Conservation (phyloP, 37 sponge, comb jelly and placozoan species). For the Halichondria panicea region DNA sequence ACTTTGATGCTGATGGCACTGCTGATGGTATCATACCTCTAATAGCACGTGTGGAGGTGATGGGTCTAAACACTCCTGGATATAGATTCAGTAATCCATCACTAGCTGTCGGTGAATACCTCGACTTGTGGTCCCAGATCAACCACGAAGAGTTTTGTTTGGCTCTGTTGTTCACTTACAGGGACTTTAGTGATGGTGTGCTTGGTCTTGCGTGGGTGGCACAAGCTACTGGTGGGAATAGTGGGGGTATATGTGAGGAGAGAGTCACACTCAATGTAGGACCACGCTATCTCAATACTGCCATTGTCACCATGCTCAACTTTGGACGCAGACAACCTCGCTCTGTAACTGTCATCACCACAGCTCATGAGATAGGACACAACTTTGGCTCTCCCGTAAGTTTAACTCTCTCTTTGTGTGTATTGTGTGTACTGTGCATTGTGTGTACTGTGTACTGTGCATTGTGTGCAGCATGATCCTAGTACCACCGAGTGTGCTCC, state of each 20-base stretch:
- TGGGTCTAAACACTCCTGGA: constrained; percentile 1
- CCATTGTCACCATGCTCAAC: constrained; percentile 85
- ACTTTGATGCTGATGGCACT: constrained; percentile 39
- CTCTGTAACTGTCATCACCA: constrained; percentile 63
- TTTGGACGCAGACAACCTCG: constrained; percentile 69
- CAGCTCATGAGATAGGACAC: constrained; percentile 97
- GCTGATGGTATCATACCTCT: constrained; percentile 11
- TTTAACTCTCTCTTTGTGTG: not conserved
- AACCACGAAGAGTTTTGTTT: constrained; percentile 74
- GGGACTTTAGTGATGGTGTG: constrained; percentile 90
- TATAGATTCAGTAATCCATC: not conserved
- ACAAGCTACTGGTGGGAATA: constrained; percentile 61
- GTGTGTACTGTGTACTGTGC: not conserved
- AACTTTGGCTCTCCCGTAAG: constrained; percentile 93
- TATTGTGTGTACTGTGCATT: not conserved
- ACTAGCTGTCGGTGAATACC: constrained; percentile 73
- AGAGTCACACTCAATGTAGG: constrained; percentile 48
- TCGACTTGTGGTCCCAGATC: constrained; percentile 72
- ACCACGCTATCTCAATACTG: constrained; percentile 76
- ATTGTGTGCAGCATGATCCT: constrained; percentile 55
- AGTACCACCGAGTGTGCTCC: constrained; percentile 46
- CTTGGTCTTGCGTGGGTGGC: constrained; percentile 94
- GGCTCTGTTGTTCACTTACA: constrained; percentile 80
- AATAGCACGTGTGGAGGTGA: constrained; percentile 2
- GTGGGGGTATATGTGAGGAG: constrained; percentile 81